phyloP scores from a whole-genome alignment of 2,888 invertebrate species.

The Heliconius charithonia region DNA sequence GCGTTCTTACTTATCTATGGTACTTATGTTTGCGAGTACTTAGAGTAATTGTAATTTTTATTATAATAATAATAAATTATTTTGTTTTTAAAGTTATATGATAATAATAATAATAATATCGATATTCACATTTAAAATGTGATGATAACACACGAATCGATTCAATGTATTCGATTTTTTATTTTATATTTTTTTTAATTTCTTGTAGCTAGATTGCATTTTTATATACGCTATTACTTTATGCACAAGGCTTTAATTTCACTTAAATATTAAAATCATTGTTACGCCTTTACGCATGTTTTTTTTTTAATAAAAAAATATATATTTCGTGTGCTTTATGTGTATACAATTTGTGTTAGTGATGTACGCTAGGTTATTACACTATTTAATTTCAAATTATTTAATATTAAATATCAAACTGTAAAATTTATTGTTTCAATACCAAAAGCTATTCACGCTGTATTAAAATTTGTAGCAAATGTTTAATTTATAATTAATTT shows the following conservation, averaged over 20 bases:
- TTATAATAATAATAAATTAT: slow-evolving; percentile 9
- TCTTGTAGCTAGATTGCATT: slow-evolving; percentile 38
- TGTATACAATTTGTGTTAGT: slow-evolving; percentile 36
- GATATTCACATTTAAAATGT: slow-evolving; percentile 17
- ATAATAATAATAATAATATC: neutral
- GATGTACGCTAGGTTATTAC: slow-evolving; percentile 28
- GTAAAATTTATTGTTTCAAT: slow-evolving; percentile 16
- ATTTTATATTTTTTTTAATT: slow-evolving; percentile 23
- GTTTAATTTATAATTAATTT: slow-evolving; percentile 16
- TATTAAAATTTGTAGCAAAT: neutral
- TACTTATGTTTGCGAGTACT: slow-evolving; percentile 46
- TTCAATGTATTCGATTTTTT: slow-evolving; percentile 30
- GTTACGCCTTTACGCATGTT: slow-evolving; percentile 30
- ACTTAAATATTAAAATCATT: slow-evolving; percentile 32
- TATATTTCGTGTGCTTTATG: slow-evolving; percentile 40
- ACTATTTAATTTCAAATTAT: slow-evolving; percentile 30
- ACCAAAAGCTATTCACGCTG: slow-evolving; percentile 5
- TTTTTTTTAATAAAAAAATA: slow-evolving; percentile 36
- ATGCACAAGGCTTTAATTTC: slow-evolving; percentile 49
- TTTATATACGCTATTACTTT: slow-evolving; percentile 42
- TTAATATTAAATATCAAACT: slow-evolving; percentile 23
- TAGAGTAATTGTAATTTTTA: slow-evolving; percentile 15
- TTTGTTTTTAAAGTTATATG: neutral
- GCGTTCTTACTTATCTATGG: slow-evolving; percentile 46
- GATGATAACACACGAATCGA: slow-evolving; percentile 21